A percentile compares a stretch with the other conserved stretches of the same genome.
phyloP scores from a whole-genome alignment of 2,797 vertebrate genomes.

The Schizopygopsis malacanthus region DNA sequence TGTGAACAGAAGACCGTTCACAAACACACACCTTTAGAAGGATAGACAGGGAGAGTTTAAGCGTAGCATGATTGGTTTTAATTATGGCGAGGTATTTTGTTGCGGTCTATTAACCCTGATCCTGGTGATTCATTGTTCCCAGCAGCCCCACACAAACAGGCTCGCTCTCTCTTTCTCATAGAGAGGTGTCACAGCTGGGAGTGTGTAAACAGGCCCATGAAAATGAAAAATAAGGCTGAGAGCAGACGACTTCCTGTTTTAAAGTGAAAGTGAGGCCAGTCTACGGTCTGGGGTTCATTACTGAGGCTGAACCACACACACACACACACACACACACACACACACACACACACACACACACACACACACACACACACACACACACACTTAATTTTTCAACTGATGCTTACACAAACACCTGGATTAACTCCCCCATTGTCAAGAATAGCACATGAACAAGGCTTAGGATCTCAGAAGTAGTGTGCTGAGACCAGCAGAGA shows the following conservation, averaged over 20 bases:
- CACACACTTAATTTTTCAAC: not conserved
- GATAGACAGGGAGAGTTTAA: not conserved
- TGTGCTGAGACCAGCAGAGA: not conserved
- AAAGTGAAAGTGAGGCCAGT: constrained; percentile 37
- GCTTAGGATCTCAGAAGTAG: not conserved
- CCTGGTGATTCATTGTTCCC: constrained; percentile 68
- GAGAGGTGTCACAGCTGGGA: constrained; percentile 51
- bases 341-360: no score
- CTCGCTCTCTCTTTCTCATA: constrained; percentile 3
- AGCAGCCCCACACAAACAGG: constrained; percentile 44
- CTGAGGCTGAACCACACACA: not conserved
- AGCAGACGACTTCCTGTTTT: constrained; percentile 47
- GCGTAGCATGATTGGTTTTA: constrained; percentile 58
- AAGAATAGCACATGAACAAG: not conserved
- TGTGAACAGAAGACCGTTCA: constrained; percentile 4
- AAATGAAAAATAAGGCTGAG: constrained; percentile 42
- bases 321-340: not conserved
- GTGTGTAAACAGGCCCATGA: constrained; percentile 52
- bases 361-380: not conserved
- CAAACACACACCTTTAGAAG: not conserved
- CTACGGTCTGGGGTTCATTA: not conserved
- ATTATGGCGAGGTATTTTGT: constrained; percentile 65
- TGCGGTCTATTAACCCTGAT: constrained; percentile 64
- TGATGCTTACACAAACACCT: constrained; percentile 10
- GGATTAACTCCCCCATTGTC: not conserved